These are phyloP conservation scores for Stictocephala bisonia DNA, from an alignment of 2,888 invertebrate genomes.

Conservation along the genomic window DNA sequence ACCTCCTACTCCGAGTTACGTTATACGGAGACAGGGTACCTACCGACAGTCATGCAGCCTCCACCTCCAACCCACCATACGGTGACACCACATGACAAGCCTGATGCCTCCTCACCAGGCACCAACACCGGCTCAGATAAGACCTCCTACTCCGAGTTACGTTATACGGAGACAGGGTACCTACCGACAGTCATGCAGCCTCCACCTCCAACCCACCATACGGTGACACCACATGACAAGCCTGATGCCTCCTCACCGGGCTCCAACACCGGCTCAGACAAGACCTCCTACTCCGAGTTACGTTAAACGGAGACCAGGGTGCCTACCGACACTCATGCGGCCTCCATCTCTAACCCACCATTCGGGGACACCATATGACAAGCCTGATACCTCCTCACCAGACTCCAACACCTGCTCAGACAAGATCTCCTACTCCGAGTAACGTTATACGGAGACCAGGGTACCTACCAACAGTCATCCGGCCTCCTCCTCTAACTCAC, in stretches of 20 bases:
- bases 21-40: conserved; percentile 61
- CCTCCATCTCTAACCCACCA: conserved; percentile 63
- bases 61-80: conserved; percentile 59
- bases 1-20: conserved; percentile 69
- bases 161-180: conserved; percentile 73
- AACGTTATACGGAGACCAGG: conserved; percentile 68
- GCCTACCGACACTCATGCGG: conserved; percentile 81
- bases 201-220: conserved; percentile 63
- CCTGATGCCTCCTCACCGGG: conserved; percentile 66
- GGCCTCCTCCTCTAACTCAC: conserved; percentile 63
- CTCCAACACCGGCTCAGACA: conserved; percentile 69
- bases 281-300: conserved; percentile 69
- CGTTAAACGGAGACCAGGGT: conserved; percentile 71
- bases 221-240: conserved; percentile 50
- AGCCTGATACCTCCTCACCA: conserved; percentile 66
- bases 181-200: conserved; percentile 79
- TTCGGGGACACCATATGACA: conserved; percentile 56
- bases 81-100: too few relatives aligned
- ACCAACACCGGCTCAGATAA: conserved; percentile 69
- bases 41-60: conserved; percentile 79
- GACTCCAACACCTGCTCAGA: conserved; percentile 69
- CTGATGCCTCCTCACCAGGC: conserved; percentile 66
- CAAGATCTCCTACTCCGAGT: conserved; percentile 70
- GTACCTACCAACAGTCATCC: conserved; percentile 82
- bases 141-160: conserved; percentile 68